A percentile compares a stretch with the other conserved stretches of the same genome.
Conservation (phyloP, 2,888 invertebrate genomes). For the Sepioteuthis lessoniana region DNA sequence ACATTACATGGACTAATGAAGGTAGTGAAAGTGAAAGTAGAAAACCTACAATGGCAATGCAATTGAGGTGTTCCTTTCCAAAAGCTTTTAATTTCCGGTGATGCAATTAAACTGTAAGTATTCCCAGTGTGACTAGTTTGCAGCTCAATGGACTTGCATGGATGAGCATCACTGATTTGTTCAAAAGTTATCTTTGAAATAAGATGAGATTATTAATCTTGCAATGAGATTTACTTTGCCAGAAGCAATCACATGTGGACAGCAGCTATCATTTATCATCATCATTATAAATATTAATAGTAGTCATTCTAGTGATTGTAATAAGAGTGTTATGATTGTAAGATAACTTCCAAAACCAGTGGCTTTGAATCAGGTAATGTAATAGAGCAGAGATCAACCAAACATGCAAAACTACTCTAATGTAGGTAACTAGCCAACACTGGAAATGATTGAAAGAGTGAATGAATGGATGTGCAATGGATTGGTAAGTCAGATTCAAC, state of each 20-base stretch:
- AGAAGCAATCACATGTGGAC: background rate
- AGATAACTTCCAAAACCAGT: background rate
- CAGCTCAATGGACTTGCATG: background rate
- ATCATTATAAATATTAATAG: background rate
- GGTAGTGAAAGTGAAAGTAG: background rate
- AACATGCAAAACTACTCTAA: background rate
- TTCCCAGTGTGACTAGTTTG: slow-evolving; percentile 13
- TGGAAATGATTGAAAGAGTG: background rate
- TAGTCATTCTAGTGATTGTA: background rate
- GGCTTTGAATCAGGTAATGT: background rate
- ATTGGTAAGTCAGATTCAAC: background rate
- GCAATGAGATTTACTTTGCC: background rate
- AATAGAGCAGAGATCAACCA: background rate
- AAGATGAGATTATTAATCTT: background rate
- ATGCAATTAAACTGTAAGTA: background rate
- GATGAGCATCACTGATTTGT: background rate
- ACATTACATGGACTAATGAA: slow-evolving; percentile 9
- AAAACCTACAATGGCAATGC: background rate
- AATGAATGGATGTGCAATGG: no score
- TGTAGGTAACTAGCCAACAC: background rate
- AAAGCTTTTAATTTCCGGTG: slow-evolving; percentile 8
- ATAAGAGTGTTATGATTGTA: background rate
- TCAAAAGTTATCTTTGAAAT: slow-evolving; percentile 33
- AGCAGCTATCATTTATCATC: background rate
- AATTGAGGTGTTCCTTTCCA: background rate